Conservation (phyloP, 2,888 invertebrate species). For the Drosophila cracens region DNA sequence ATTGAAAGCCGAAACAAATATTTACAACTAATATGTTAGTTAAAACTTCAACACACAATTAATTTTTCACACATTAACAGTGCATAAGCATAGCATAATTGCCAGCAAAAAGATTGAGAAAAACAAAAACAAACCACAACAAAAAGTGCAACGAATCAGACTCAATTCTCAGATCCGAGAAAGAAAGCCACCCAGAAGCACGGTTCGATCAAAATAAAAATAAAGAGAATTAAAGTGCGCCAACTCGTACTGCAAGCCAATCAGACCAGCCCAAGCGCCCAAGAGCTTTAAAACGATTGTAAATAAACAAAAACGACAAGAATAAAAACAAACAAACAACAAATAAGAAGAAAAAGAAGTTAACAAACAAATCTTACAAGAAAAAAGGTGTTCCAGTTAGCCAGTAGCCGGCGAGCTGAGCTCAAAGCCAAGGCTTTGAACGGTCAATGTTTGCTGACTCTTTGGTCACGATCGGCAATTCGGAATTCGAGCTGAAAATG, state of each 20-base stretch:
- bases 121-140: background rate
- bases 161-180: constrained; percentile 11
- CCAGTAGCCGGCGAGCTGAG: constrained; percentile 58
- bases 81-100: background rate
- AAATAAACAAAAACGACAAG: constrained; percentile 34
- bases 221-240: constrained; percentile 36
- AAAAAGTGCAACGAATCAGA: constrained; percentile 50
- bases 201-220: constrained; percentile 38
- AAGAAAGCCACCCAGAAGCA: constrained; percentile 66
- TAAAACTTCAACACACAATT: background rate
- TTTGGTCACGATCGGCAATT: constrained; percentile 42
- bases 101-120: background rate
- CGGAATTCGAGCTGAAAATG: constrained; percentile 20
- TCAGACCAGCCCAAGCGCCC: constrained; percentile 44
- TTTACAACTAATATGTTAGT: background rate
- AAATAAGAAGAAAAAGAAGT: constrained; percentile 28
- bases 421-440: constrained; percentile 33
- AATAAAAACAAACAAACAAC: constrained; percentile 16
- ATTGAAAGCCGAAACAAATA: background rate
- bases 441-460: constrained; percentile 52
- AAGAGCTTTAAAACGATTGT: constrained; percentile 56
- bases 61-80: constrained; percentile 3
- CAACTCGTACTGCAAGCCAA: constrained; percentile 56
- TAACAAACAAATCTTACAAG: constrained; percentile 52
- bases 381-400: constrained; percentile 50